These are phyloP conservation scores for Pangasius krempfi DNA, from an alignment of 2,797 vertebrate genomes.

Conservation along the genomic window DNA sequence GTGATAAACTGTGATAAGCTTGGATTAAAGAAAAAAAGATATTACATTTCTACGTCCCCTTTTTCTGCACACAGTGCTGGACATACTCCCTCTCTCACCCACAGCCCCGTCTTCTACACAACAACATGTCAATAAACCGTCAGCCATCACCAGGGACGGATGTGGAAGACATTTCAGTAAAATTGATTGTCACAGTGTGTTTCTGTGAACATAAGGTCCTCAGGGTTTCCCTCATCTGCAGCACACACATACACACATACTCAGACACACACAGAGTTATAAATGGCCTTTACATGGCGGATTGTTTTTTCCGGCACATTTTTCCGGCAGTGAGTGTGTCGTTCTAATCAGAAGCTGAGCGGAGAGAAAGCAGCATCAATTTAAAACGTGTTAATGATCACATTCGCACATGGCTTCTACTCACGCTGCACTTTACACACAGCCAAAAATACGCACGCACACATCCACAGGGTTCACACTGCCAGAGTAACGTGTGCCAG, in stretches of 20 bases:
- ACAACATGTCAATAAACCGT: neutral
- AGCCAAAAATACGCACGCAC: constrained; percentile 38
- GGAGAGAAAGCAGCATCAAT: constrained; percentile 28
- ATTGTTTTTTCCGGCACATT: too few species aligned
- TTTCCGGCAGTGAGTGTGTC: neutral
- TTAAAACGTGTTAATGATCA: constrained; percentile 52
- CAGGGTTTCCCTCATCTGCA: constrained; percentile 16
- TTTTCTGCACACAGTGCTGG: neutral
- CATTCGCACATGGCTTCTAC: constrained; percentile 43
- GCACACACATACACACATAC: neutral
- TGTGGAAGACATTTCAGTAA: neutral
- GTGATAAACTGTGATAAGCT: neutral
- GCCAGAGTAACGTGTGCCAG: constrained; percentile 39
- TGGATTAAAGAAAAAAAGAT: neutral
- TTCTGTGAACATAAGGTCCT: constrained; percentile 1
- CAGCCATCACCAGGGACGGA: neutral
- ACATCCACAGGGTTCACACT: constrained; percentile 31
- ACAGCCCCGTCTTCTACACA: neutral
- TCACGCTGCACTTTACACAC: constrained; percentile 33
- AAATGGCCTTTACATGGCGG: constrained; percentile 3
- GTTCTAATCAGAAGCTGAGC: constrained; percentile 21
- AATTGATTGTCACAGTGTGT: constrained; percentile 23
- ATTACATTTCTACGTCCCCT: neutral
- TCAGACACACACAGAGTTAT: constrained; percentile 13
- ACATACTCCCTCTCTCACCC: neutral